Evolutionary conservation across 2,113 vertebrate genomes (phyloP), one percentile per base, ranked within the genome.

Genomic region (Mormyrus lacerda): DNA sequence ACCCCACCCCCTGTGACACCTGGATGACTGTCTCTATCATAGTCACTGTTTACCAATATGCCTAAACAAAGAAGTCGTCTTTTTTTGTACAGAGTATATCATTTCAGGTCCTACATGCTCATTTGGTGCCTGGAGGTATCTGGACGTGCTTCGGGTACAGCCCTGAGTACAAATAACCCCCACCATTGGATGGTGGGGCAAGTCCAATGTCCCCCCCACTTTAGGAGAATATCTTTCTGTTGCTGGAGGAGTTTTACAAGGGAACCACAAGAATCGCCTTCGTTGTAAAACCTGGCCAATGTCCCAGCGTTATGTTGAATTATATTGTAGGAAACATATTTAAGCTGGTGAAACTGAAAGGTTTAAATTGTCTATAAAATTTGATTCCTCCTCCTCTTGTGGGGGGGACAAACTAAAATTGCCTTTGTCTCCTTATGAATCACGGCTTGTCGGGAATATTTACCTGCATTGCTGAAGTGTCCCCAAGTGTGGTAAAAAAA

Each of bases 311-410:
- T 91, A 90, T 94, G 94, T 92, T 95, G 92, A 95, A 93, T 91
- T 92, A 92, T 92, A 95, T 95, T 94, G 91, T 90, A 96, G 94
- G 95, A 96, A 95, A 94, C 94, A 94, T 65, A 91, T 92, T 93
- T 90, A 93, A 95, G 93, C 91, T 85, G 89, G 90, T 92, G 91
- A 90, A 90, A 91, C 92, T 91, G 61, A 91, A 93, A 92, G 85
- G 88, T 93, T 95, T 93, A 94, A 95, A 95, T 93, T 89, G 94
- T 94, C 92, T 95, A 94, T 94, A 93, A 95, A 95, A 95, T 94
- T 91, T 35, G 89, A 93, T 93, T 92, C 92, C 92, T 45, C 90
- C 24, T n/a, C 5, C 10, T 93, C 93, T 93, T 76, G 73, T 5
- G 88, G 65, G 90, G 90, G 90, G 90, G 88, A 92, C 90, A 93